These are phyloP conservation scores for Vicugna pacos DNA, from an alignment of 2,113 vertebrate genomes.

Conservation along the genomic window DNA sequence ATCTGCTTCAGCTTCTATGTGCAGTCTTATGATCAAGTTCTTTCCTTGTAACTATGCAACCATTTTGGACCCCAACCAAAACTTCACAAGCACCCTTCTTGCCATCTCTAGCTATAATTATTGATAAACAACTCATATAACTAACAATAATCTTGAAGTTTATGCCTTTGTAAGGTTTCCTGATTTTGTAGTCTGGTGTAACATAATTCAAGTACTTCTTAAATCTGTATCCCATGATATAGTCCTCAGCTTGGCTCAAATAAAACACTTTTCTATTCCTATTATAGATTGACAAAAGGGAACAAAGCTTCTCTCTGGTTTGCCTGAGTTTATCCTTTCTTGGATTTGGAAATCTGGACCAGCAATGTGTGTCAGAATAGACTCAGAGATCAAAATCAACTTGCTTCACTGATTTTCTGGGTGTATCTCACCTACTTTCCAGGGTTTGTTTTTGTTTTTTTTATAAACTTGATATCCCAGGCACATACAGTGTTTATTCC, in stretches of 20 bases:
- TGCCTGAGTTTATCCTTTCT: neutral
- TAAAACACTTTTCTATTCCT: neutral
- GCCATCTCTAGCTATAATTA: neutral
- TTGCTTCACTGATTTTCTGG: neutral
- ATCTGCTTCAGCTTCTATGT: neutral
- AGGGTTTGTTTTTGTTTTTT: neutral
- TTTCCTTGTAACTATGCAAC: no score
- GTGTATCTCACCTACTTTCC: neutral
- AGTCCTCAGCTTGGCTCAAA: neutral
- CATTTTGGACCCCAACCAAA: neutral
- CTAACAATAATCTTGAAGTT: neutral
- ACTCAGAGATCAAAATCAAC: neutral
- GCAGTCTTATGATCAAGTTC: neutral
- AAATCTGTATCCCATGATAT: neutral
- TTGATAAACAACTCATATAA: neutral
- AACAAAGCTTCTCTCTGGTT: neutral
- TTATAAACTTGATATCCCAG: neutral
- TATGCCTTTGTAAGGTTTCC: neutral
- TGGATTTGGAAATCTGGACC: neutral
- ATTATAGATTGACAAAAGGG: neutral
- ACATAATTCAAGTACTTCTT: neutral
- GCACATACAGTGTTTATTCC: neutral
- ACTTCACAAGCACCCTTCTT: neutral
- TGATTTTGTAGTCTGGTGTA: neutral
- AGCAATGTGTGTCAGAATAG: neutral